A percentile compares a stretch with the other conserved stretches of the same genome.
phyloP scores from a whole-genome alignment of 2,113 vertebrate species.

The Corythoichthys haematopterus region DNA sequence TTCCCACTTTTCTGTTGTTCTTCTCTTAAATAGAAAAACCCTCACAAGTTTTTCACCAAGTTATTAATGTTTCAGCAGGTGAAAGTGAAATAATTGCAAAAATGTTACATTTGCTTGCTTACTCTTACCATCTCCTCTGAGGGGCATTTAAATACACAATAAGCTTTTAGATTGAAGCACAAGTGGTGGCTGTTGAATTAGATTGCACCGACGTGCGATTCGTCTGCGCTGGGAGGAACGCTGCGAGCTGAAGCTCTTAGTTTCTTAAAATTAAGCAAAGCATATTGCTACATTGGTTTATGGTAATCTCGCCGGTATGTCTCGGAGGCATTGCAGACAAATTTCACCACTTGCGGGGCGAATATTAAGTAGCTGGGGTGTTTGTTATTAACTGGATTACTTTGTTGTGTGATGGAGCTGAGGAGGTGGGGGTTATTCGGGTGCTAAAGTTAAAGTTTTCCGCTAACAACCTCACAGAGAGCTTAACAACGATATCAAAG shows the following conservation, averaged over 20 bases:
- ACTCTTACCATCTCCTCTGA: slow-evolving; percentile 40
- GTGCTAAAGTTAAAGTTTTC: slow-evolving; percentile 41
- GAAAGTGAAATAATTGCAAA: slow-evolving; percentile 37
- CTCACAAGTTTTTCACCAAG: neutral
- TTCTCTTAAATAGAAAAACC: neutral
- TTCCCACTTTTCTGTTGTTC: neutral
- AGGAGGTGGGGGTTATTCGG: slow-evolving; percentile 12
- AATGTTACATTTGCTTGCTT: slow-evolving; percentile 53
- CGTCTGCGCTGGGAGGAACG: slow-evolving; percentile 61
- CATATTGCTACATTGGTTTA: slow-evolving; percentile 70
- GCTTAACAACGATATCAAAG: slow-evolving; percentile 51
- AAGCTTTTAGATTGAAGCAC: slow-evolving; percentile 47
- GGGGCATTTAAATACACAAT: slow-evolving; percentile 61
- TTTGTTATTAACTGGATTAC: slow-evolving; percentile 57
- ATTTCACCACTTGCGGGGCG: slow-evolving; percentile 43
- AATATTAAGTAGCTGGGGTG: slow-evolving; percentile 55
- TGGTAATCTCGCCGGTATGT: slow-evolving; percentile 66
- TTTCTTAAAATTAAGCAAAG: slow-evolving; percentile 74
- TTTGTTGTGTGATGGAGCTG: slow-evolving; percentile 32
- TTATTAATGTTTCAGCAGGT: slow-evolving; percentile 17
- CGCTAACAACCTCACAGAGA: slow-evolving; percentile 35
- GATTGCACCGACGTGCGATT: slow-evolving; percentile 51
- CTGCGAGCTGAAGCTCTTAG: slow-evolving; percentile 69
- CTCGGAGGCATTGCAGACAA: slow-evolving; percentile 53
- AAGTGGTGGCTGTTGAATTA: slow-evolving; percentile 30